phyloP scores from a whole-genome alignment of 2,113 vertebrate genomes.

The Engraulis encrasicolus region DNA sequence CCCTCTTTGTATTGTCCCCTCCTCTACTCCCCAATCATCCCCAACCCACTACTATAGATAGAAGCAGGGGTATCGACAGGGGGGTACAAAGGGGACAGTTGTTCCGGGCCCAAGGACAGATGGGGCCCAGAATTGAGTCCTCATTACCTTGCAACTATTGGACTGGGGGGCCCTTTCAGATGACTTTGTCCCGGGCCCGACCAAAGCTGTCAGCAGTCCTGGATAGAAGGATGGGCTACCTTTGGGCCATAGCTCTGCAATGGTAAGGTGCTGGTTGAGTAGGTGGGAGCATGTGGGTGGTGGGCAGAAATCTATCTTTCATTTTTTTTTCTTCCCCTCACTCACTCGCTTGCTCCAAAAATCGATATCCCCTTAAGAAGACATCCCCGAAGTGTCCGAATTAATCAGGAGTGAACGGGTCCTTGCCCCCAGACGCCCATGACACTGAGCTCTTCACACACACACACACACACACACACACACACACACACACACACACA shows the following conservation, averaged over 20 bases:
- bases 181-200: too few relatives aligned
- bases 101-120: too few relatives aligned
- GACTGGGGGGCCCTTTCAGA: too few relatives aligned
- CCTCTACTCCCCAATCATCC: neutral
- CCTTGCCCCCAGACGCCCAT: neutral
- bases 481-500: too few relatives aligned
- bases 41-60: neutral
- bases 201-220: too few relatives aligned
- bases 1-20: neutral
- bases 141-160: too few relatives aligned
- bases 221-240: constrained; percentile 28
- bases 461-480: too few relatives aligned
- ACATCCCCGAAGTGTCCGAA: constrained; percentile 36
- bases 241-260: constrained; percentile 28
- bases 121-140: too few relatives aligned
- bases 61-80: too few relatives aligned
- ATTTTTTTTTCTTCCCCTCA: too few relatives aligned
- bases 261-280: too few relatives aligned
- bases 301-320: constrained; percentile 36
- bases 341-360: constrained; percentile 24
- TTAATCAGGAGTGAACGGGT: constrained; percentile 29
- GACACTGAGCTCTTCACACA: neutral
- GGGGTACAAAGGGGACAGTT: too few relatives aligned
- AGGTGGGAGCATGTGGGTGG: neutral
- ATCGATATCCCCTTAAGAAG: constrained; percentile 37